Percentiles rank a stretch among this genome's conserved stretches.
Evolutionary conservation across 2,888 invertebrate species (phyloP).

Genomic region (Tetragnatha montana): DNA sequence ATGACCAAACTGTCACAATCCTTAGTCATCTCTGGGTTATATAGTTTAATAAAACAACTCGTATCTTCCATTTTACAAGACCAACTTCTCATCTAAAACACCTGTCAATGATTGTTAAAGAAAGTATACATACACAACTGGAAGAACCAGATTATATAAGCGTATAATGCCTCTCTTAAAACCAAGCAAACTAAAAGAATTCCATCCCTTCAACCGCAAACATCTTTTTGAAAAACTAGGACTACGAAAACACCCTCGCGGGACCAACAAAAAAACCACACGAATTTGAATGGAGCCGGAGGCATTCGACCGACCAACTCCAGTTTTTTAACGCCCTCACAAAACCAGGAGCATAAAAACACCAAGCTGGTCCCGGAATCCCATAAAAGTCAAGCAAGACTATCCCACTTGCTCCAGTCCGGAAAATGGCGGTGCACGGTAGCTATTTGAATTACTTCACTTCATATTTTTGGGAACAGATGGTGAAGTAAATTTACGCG

Average conservation of each 20-base stretch:
- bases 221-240: not conserved
- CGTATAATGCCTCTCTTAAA: not conserved
- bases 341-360: not conserved
- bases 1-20: no score
- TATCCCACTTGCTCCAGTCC: not conserved
- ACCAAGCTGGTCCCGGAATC: not conserved
- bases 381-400: slow-evolving; percentile 19
- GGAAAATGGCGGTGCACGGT: not conserved
- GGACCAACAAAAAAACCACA: not conserved
- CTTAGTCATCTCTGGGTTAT: no score
- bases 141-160: no score
- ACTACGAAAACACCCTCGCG: not conserved
- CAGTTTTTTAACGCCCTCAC: not conserved
- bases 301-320: not conserved
- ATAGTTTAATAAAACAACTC: no score
- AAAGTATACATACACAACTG: no score
- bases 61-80: no score
- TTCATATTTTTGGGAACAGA: slow-evolving; percentile 2
- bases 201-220: not conserved
- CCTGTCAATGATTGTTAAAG: no score
- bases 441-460: not conserved
- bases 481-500: slow-evolving; percentile 21
- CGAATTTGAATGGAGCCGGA: not conserved
- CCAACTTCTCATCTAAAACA: no score
- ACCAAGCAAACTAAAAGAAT: not conserved